These are phyloP conservation scores for Pelochelys cantorii DNA, from an alignment of 2,797 vertebrate genomes.

Conservation along the genomic window DNA sequence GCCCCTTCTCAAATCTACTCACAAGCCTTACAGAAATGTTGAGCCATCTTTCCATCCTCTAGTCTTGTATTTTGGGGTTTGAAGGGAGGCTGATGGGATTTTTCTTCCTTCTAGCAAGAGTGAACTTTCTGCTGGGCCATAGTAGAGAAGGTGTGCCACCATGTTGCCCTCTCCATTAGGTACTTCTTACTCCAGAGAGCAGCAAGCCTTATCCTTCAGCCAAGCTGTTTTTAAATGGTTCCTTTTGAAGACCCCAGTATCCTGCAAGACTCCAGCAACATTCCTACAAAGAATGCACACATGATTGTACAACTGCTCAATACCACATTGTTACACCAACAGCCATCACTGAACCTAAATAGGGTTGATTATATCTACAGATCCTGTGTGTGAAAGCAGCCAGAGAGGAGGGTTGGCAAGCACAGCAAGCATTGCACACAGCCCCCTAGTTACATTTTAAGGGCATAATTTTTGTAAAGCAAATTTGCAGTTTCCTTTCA, in stretches of 20 bases:
- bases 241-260: background rate
- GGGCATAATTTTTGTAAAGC: background rate
- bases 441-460: too few species aligned
- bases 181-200: background rate
- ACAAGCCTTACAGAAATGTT: background rate
- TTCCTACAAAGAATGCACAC: background rate
- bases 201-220: background rate
- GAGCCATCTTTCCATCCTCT: background rate
- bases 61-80: background rate
- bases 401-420: too few species aligned
- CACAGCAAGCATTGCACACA: too few species aligned
- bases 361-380: background rate
- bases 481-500: background rate
- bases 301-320: background rate
- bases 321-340: fast-evolving
- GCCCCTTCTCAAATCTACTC: background rate
- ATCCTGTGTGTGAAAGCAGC: background rate
- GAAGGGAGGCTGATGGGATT: background rate
- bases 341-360: fast-evolving
- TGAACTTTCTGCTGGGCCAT: fast-evolving
- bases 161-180: background rate
- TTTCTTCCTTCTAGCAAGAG: background rate
- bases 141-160: fast-evolving
- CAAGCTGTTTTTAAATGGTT: fast-evolving
- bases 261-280: background rate